phyloP scores from a whole-genome alignment of 2,888 invertebrate genomes.

The Deroplatys truncata region DNA sequence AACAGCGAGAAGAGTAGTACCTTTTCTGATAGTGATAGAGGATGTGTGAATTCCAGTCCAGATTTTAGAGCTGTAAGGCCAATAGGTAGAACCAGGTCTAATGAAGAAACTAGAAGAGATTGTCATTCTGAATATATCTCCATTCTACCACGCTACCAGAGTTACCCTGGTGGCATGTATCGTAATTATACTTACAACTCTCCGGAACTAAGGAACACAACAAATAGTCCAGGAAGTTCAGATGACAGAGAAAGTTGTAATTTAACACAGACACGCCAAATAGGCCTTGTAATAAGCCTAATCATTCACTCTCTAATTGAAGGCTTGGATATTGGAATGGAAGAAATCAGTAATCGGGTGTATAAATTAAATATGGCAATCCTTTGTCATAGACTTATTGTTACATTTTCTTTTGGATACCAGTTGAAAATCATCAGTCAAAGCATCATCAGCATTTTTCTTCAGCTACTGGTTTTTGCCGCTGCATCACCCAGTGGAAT shows the following conservation, averaged over 20 bases:
- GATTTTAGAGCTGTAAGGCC: not conserved
- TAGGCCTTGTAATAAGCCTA: not conserved
- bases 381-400: not conserved
- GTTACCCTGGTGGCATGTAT: not conserved
- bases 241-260: not conserved
- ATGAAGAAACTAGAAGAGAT: not conserved
- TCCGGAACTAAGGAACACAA: not conserved
- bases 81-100: not conserved
- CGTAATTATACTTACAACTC: not conserved
- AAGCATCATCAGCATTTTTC: not conserved
- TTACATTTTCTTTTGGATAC: not conserved
- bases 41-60: not conserved
- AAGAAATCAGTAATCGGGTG: not conserved
- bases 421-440: not conserved
- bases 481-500: not conserved
- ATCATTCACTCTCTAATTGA: not conserved
- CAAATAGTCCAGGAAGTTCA: not conserved
- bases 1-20: too few relatives aligned
- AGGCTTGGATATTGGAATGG: not conserved
- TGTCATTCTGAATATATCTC: not conserved
- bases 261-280: not conserved
- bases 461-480: not conserved
- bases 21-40: too few relatives aligned
- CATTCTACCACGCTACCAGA: not conserved
- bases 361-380: not conserved